Conservation (phyloP, 2,797 vertebrate genomes). For the Crocidura indochinensis region DNA sequence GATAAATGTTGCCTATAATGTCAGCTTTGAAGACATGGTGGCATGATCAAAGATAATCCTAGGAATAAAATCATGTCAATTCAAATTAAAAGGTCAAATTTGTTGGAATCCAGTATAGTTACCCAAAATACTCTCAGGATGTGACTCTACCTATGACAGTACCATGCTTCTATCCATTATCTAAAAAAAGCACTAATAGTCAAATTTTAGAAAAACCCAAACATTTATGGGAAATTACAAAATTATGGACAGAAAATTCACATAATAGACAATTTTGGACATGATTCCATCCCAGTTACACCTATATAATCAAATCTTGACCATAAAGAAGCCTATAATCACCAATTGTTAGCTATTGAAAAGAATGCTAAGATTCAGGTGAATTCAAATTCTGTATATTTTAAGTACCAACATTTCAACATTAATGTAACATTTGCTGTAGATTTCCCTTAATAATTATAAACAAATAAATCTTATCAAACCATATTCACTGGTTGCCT, state of each 20-base stretch:
- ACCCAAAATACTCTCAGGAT: neutral
- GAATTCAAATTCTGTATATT: no score
- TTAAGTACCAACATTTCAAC: no score
- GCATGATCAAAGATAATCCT: neutral
- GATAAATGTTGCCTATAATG: constrained; percentile 18
- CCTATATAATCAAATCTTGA: neutral
- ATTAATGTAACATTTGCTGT: neutral
- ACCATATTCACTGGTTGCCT: neutral
- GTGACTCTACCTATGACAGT: neutral
- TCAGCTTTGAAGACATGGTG: constrained; percentile 12
- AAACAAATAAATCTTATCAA: neutral
- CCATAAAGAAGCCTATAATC: neutral
- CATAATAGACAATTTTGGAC: no score
- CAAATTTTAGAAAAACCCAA: constrained; percentile 27
- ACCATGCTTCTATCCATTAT: neutral
- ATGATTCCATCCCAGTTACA: neutral
- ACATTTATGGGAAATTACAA: neutral
- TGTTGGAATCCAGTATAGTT: neutral
- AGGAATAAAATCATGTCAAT: constrained; percentile 21
- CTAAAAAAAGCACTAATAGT: neutral
- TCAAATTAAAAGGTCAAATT: constrained; percentile 48
- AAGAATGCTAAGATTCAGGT: neutral
- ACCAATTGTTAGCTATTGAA: constrained; percentile 16
- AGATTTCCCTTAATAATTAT: constrained; percentile 29
- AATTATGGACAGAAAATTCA: neutral